phyloP scores from a whole-genome alignment of 1,140 invertebrate species.

The Choristoneura fumiferana region DNA sequence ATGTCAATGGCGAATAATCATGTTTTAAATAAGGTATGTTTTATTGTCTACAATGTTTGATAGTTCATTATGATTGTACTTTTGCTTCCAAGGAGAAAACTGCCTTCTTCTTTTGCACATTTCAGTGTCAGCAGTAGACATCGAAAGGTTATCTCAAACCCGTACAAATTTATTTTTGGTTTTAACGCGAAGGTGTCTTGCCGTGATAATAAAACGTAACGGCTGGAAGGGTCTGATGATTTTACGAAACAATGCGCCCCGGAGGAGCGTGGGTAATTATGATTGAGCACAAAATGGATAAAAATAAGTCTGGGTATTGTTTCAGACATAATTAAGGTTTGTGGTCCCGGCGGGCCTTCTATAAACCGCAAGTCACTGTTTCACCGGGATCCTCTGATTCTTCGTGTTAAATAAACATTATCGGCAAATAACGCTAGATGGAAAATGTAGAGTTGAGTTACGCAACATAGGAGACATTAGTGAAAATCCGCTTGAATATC shows the following conservation, averaged over 20 bases:
- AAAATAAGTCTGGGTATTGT: slow-evolving; percentile 70
- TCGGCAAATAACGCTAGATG: neutral
- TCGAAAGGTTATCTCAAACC: neutral
- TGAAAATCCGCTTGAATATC: too few relatives aligned
- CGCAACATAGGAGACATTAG: too few relatives aligned
- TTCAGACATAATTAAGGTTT: slow-evolving; percentile 74
- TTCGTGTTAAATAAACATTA: slow-evolving; percentile 14
- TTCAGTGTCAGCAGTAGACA: too few relatives aligned
- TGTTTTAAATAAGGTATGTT: too few relatives aligned
- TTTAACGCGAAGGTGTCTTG: slow-evolving; percentile 5
- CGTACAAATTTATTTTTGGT: neutral
- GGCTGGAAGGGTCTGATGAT: slow-evolving; percentile 47
- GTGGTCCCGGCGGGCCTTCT: slow-evolving; percentile 54
- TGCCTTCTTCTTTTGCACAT: too few relatives aligned
- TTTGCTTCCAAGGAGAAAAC: too few relatives aligned
- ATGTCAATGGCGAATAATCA: too few relatives aligned
- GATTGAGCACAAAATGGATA: slow-evolving; percentile 73
- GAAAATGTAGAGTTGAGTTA: too few relatives aligned
- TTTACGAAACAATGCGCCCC: slow-evolving; percentile 59
- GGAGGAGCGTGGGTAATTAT: slow-evolving; percentile 60
- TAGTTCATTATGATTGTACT: too few relatives aligned
- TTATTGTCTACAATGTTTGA: too few relatives aligned
- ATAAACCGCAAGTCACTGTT: slow-evolving; percentile 57
- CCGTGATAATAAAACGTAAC: slow-evolving; percentile 23
- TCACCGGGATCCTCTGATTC: neutral